These are phyloP conservation scores for Drosophila biarmipes DNA, from an alignment of 1,140 invertebrate genomes.

Conservation along the genomic window DNA sequence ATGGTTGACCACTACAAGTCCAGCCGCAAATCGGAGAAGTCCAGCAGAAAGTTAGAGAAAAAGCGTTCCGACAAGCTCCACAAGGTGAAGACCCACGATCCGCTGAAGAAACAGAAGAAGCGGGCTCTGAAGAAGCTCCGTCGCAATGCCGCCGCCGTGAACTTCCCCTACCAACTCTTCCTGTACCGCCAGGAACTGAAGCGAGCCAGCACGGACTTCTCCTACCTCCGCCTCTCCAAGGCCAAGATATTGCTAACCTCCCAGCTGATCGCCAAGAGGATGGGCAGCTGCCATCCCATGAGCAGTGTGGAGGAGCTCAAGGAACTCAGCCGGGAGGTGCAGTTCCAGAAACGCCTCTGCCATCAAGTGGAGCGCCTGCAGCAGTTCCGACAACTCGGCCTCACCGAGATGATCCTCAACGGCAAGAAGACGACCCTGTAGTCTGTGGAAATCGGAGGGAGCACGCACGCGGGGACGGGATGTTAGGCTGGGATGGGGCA, in stretches of 20 bases:
- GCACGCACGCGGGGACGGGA: not conserved
- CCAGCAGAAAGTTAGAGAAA: constrained; percentile 40
- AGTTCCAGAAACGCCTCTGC: constrained; percentile 65
- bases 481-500: constrained; percentile 17
- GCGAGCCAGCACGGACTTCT: constrained; percentile 49
- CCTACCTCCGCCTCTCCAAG: constrained; percentile 58
- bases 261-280: constrained; percentile 55
- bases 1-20: constrained; percentile 38
- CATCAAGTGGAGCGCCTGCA: constrained; percentile 64
- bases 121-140: constrained; percentile 25
- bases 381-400: constrained; percentile 59
- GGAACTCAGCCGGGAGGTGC: constrained; percentile 66
- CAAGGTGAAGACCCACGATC: constrained; percentile 39
- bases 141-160: not conserved
- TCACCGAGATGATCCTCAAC: constrained; percentile 63
- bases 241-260: constrained; percentile 62
- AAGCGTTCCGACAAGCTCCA: constrained; percentile 29
- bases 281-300: constrained; percentile 31
- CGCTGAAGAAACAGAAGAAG: constrained; percentile 29
- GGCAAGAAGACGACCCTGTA: constrained; percentile 57
- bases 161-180: constrained; percentile 59
- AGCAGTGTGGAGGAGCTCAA: constrained; percentile 64
- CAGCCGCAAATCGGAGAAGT: constrained; percentile 20
- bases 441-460: not conserved
- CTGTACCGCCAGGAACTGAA: constrained; percentile 63